Conservation (phyloP, 2,888 invertebrate genomes). For the Meganola albula region DNA sequence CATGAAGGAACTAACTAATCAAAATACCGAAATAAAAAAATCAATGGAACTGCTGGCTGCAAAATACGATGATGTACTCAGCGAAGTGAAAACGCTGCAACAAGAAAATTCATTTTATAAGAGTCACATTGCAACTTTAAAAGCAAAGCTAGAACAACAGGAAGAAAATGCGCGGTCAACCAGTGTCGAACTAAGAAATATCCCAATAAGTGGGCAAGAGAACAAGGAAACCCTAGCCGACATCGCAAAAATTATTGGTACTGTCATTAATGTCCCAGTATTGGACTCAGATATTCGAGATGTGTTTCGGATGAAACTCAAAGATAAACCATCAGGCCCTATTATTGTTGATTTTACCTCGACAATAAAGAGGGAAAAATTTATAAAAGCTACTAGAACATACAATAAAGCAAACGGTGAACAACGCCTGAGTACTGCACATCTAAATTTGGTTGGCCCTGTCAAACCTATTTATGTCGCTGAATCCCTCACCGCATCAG, state of each 20-base stretch:
- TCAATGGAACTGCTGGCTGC: conserved; percentile 1
- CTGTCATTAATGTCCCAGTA: conserved; percentile 1
- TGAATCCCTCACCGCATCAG: too few species aligned
- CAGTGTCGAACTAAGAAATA: conserved; percentile 3
- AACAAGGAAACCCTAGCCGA: conserved; percentile 4
- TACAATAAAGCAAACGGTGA: too few species aligned
- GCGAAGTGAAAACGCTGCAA: conserved; percentile 3
- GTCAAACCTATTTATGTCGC: too few species aligned
- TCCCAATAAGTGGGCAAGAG: conserved; percentile 2
- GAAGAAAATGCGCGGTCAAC: too few species aligned
- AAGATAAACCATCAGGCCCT: conserved; percentile 1
- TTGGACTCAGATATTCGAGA: conserved; percentile 7
- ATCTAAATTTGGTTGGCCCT: too few species aligned
- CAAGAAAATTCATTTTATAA: conserved; percentile 4
- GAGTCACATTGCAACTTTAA: background rate
- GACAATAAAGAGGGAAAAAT: conserved; percentile 4
- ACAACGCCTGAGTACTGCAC: too few species aligned
- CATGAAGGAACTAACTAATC: conserved; percentile 1
- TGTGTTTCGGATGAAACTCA: conserved; percentile 4
- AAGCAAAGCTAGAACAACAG: too few species aligned
- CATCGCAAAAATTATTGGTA: conserved; percentile 5
- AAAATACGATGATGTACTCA: conserved; percentile 9
- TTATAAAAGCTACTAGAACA: conserved; percentile 1
- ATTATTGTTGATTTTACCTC: conserved; percentile 6
- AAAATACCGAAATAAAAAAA: conserved; percentile 6